These are phyloP conservation scores for Ceratosolen solmsi DNA, from an alignment of 1,140 invertebrate species.

Conservation along the genomic window DNA sequence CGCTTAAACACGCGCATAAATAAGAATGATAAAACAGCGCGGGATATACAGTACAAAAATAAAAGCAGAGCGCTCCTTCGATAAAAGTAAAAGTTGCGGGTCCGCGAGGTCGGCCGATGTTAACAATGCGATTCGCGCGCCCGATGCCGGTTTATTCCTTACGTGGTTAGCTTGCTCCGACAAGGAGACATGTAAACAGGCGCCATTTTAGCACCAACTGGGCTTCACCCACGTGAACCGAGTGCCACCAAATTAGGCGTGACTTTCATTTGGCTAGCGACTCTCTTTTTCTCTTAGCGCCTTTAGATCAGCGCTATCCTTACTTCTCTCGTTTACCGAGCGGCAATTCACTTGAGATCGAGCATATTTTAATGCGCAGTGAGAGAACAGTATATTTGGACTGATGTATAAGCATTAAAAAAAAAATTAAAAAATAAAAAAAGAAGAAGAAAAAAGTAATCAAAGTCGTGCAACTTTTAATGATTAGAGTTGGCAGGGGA, in stretches of 20 bases:
- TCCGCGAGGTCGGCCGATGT: slow-evolving; percentile 31
- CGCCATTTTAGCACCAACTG: slow-evolving; percentile 60
- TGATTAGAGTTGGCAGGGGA: too few species aligned
- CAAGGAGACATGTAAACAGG: neutral
- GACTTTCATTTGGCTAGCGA: slow-evolving; percentile 63
- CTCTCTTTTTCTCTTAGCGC: neutral
- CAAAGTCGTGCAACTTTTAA: too few species aligned
- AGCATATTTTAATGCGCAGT: too few species aligned
- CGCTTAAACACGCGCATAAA: neutral
- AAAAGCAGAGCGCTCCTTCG: neutral
- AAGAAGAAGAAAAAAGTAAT: too few species aligned
- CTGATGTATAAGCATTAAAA: too few species aligned
- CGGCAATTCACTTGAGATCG: too few species aligned
- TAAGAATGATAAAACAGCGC: neutral
- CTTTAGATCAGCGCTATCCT: too few species aligned
- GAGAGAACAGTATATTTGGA: too few species aligned
- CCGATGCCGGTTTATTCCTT: neutral
- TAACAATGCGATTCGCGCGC: slow-evolving; percentile 33
- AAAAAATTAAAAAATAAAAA: too few species aligned
- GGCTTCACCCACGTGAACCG: slow-evolving; percentile 59
- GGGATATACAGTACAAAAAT: neutral
- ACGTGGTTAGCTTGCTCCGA: neutral
- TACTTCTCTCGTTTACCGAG: too few species aligned
- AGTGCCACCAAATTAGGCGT: slow-evolving; percentile 67
- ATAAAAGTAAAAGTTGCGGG: slow-evolving; percentile 39